Conservation (phyloP, 2,113 vertebrate species). For the Muntiacus reevesi region DNA sequence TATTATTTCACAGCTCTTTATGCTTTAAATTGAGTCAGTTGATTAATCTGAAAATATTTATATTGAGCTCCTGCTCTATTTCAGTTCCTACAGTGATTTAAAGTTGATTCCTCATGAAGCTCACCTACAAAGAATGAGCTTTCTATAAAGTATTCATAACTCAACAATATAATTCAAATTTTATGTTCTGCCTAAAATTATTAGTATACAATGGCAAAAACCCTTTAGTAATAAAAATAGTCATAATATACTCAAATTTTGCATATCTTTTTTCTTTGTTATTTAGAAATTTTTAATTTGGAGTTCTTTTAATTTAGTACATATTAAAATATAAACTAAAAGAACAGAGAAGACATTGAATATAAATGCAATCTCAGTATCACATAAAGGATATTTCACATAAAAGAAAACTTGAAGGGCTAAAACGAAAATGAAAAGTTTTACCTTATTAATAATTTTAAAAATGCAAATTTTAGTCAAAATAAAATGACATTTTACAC, state of each 20-base stretch:
- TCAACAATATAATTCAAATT: not conserved
- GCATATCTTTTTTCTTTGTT: not conserved
- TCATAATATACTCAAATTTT: not conserved
- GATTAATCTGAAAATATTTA: constrained; percentile 16
- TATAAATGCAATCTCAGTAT: not conserved
- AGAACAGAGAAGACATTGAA: not conserved
- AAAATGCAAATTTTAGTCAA: constrained; percentile 4
- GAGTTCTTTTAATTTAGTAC: not conserved
- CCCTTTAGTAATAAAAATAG: not conserved
- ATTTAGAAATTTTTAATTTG: not conserved
- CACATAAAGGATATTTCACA: not conserved
- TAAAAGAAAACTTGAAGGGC: not conserved
- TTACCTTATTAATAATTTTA: not conserved
- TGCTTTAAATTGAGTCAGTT: not conserved
- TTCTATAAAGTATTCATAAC: not conserved
- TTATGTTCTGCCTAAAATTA: not conserved
- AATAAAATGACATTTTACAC: not conserved
- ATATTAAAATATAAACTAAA: not conserved
- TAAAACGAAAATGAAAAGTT: not conserved
- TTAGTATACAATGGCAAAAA: not conserved
- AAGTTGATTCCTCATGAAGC: not conserved
- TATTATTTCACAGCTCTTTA: not conserved
- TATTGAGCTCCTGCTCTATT: not conserved
- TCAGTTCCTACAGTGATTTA: not conserved
- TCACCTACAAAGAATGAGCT: not conserved